These are phyloP conservation scores for Danio kyathit DNA, from an alignment of 2,797 vertebrate genomes.

Conservation along the genomic window DNA sequence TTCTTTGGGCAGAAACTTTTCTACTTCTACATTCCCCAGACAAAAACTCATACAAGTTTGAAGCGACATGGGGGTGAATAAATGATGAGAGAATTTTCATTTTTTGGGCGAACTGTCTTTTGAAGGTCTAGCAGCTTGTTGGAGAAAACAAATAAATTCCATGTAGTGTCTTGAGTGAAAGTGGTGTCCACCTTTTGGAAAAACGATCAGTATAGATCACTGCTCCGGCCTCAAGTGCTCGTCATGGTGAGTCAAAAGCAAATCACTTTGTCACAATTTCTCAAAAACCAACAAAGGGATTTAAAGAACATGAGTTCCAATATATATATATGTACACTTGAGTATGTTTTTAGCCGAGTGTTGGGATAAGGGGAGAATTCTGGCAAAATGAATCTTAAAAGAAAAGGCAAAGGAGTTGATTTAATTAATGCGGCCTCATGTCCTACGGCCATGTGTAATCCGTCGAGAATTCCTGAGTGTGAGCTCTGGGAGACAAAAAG, in stretches of 20 bases:
- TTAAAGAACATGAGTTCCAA: constrained; percentile 51
- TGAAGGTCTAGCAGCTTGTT: constrained; percentile 72
- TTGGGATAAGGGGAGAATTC: constrained; percentile 48
- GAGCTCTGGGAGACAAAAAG: constrained; percentile 77
- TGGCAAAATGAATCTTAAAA: constrained; percentile 69
- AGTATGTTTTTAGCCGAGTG: constrained; percentile 58
- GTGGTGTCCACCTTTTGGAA: constrained; percentile 63
- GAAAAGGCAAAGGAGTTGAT: constrained; percentile 74
- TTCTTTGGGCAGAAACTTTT: too few relatives aligned
- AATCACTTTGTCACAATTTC: constrained; percentile 71
- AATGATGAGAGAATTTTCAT: not conserved
- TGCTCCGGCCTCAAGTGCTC: constrained; percentile 72
- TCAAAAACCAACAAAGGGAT: constrained; percentile 64
- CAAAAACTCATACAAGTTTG: not conserved
- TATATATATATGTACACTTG: constrained; percentile 53
- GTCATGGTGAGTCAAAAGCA: constrained; percentile 74
- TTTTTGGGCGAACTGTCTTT: not conserved
- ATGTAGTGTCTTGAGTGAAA: constrained; percentile 70
- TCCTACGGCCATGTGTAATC: constrained; percentile 82
- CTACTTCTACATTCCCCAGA: not conserved
- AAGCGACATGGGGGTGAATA: not conserved
- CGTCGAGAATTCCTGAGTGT: constrained; percentile 74
- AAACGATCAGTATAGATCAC: constrained; percentile 68
- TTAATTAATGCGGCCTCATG: constrained; percentile 83
- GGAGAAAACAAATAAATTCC: constrained; percentile 73